phyloP scores from a whole-genome alignment of 2,888 invertebrate genomes.

The Aphidius colemani region DNA sequence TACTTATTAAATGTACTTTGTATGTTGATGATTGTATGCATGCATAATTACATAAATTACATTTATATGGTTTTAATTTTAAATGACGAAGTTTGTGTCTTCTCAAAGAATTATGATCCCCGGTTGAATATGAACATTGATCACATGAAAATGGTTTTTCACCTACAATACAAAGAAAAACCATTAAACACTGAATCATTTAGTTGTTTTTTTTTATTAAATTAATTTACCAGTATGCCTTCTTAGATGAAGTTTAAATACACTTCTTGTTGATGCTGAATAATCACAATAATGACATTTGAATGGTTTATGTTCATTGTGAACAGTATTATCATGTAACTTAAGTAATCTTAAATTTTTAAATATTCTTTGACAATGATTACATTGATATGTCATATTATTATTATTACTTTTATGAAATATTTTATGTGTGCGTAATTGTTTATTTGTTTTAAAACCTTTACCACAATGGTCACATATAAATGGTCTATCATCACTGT shows the following conservation, averaged over 20 bases:
- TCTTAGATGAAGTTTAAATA: constrained; percentile 71
- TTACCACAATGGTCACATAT: constrained; percentile 73
- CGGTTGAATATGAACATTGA: constrained; percentile 72
- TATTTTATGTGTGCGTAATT: constrained; percentile 76
- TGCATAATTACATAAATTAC: constrained; percentile 78
- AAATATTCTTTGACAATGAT: constrained; percentile 67
- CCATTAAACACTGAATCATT: neutral
- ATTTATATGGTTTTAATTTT: constrained; percentile 76
- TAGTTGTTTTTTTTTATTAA: neutral
- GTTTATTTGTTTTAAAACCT: constrained; percentile 78
- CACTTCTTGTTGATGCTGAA: constrained; percentile 68
- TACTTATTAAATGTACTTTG: constrained; percentile 77
- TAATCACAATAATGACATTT: constrained; percentile 73
- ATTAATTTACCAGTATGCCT: constrained; percentile 69
- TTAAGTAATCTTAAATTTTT: constrained; percentile 63
- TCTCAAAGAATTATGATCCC: constrained; percentile 81
- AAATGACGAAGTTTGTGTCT: constrained; percentile 80
- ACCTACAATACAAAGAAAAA: constrained; percentile 59
- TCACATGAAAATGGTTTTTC: constrained; percentile 81
- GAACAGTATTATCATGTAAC: constrained; percentile 68
- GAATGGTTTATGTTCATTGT: constrained; percentile 70
- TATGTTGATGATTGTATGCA: constrained; percentile 81
- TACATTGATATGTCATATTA: constrained; percentile 58
- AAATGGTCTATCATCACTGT: constrained; percentile 69
- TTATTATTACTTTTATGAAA: constrained; percentile 63